Base-by-base conservation (phyloP, 2,888 invertebrate species). In the Polymixis flavicincta region DNA sequence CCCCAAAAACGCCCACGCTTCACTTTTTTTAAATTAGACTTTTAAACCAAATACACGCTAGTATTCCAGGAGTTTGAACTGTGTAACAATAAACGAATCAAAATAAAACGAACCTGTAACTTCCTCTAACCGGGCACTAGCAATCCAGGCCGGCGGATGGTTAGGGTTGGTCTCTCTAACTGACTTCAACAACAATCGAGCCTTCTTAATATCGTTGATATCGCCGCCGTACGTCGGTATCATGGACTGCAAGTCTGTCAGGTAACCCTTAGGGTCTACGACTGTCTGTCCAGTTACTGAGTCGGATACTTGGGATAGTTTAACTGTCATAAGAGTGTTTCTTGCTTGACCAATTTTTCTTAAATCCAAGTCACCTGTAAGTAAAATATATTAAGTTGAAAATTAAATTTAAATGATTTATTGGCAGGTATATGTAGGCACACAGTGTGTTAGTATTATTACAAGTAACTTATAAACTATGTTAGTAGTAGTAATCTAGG, bases 101-200 rank as follows among this genome's bases (percentile, higher is more conserved):
- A 52, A 54, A 55, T 28, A 5, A 60, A 97, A 97, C 94, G 98
- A 98, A 87, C 99, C 99, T 42, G 99, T 99, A 13, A 99, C 99
- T 97, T 99, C 99, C 93, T 99, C 99, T 72, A 99, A 96, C 83
- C 99, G 97, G 0, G 99, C 99, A 83, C 99, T 99, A 19, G 99
- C 99, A 87, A 99, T 99, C 99, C 99, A 99, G 13, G 99, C 99
- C 0, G 99, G 99, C 0, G 99, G 99, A 97, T 99, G 99, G 93
- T 99, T 99, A 0, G 99, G 99, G 96, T 99, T 99, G 0, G 99
- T 99, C 92, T 98, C 98, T 68, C 99, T 97, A 0, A 99, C 99
- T 68, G 99, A 99, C 92, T 99, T 99, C 59, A 99, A 94, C 59
- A 99, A 94, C 73, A 99, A 95, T 74, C 99, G 97, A 0, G 99